A percentile compares a stretch with the other conserved stretches of the same genome.
These are phyloP conservation scores for Apocrypta bakeri DNA, from an alignment of 1,140 invertebrate genomes.

Conservation along the genomic window DNA sequence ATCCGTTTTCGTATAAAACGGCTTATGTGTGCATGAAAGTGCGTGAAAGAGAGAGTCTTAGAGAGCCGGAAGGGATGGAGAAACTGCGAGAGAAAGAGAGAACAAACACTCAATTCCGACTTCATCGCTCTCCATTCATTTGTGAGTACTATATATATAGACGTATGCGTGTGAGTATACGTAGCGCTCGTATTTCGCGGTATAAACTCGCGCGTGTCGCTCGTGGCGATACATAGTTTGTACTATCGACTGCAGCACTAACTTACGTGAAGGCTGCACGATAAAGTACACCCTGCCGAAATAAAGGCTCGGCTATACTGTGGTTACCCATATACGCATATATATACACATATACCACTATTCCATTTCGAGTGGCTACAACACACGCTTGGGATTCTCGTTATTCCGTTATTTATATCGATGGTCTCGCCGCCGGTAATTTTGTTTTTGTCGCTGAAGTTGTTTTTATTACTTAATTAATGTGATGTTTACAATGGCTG, in stretches of 20 bases:
- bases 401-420: too few species aligned
- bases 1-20: background rate
- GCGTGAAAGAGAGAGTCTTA: too few species aligned
- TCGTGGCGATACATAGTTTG: background rate
- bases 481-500: too few species aligned
- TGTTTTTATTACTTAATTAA: too few species aligned
- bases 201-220: background rate
- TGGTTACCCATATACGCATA: background rate
- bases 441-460: too few species aligned
- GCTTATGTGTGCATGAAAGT: background rate
- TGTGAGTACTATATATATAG: background rate
- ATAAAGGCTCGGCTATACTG: background rate
- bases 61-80: background rate
- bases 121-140: background rate
- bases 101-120: background rate
- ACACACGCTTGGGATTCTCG: too few species aligned
- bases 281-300: background rate
- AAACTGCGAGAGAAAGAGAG: constrained; percentile 24
- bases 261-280: background rate
- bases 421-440: too few species aligned
- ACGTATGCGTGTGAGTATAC: too few species aligned
- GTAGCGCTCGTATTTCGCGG: constrained; percentile 1
- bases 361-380: background rate
- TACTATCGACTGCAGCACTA: background rate
- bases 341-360: background rate